These are phyloP conservation scores for Trichosurus vulpecula DNA, from an alignment of 2,797 vertebrate species.

Conservation along the genomic window DNA sequence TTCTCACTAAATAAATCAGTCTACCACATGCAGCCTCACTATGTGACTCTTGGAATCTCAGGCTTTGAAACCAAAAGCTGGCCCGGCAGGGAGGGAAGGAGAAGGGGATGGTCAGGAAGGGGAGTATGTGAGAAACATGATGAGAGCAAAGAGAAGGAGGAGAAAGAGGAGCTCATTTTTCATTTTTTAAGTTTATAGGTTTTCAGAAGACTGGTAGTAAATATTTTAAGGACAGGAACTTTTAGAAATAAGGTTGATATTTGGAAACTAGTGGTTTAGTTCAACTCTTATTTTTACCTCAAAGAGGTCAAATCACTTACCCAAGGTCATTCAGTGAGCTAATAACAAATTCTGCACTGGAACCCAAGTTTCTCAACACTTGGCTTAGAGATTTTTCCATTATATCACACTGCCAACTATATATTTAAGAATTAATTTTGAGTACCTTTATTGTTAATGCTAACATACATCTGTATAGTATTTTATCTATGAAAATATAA, in stretches of 20 bases:
- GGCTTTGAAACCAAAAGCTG: not conserved
- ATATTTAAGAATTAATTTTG: not conserved
- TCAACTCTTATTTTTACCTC: not conserved
- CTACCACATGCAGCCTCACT: not conserved
- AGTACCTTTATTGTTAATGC: not conserved
- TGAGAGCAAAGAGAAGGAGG: not conserved
- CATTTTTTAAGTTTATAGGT: not conserved
- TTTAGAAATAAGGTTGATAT: not conserved
- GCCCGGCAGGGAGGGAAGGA: not conserved
- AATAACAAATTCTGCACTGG: not conserved
- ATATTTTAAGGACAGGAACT: not conserved
- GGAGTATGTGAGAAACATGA: not conserved
- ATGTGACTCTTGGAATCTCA: not conserved
- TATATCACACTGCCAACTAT: not conserved
- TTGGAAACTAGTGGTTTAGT: not conserved
- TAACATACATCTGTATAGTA: not conserved
- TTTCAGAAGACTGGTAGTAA: not conserved
- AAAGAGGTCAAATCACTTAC: not conserved
- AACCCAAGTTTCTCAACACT: fast-evolving
- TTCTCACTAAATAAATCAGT: not conserved
- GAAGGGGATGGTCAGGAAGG: not conserved
- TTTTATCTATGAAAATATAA: not conserved
- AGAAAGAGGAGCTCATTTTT: not conserved
- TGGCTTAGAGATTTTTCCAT: not conserved
- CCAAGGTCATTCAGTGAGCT: too few species aligned